These are phyloP conservation scores for Acanthoscelides obtectus DNA, from an alignment of 2,888 invertebrate species.

Conservation along the genomic window DNA sequence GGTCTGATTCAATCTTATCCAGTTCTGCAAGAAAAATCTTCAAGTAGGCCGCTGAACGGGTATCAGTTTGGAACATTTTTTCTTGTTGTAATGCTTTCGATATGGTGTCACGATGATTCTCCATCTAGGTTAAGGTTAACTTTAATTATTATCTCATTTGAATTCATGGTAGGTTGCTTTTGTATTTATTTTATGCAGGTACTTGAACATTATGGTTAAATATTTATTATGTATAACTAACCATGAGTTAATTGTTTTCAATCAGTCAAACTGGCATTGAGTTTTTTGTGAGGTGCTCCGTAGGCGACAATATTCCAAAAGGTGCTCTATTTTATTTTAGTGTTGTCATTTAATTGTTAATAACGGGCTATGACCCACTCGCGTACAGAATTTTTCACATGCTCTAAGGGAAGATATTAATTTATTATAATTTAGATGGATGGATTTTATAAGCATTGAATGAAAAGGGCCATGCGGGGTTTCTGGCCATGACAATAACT, in stretches of 20 bases:
- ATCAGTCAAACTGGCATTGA: no score
- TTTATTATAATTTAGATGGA: no score
- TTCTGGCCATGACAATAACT: no score
- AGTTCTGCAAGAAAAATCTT: not conserved
- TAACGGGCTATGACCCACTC: no score
- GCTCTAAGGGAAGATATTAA: no score
- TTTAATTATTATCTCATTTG: not conserved
- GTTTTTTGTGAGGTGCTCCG: no score
- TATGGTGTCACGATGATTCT: not conserved
- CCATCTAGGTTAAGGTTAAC: not conserved
- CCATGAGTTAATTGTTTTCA: not conserved
- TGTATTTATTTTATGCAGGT: not conserved
- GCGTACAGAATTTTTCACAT: no score
- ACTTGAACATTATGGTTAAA: not conserved
- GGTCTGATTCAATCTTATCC: not conserved
- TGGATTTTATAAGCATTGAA: no score
- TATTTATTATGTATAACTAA: not conserved
- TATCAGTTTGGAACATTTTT: not conserved
- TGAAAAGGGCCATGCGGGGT: no score
- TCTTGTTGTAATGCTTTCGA: not conserved
- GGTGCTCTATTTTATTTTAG: no score
- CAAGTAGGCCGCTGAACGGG: not conserved
- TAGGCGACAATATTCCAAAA: no score
- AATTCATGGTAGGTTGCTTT: not conserved
- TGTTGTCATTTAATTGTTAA: no score